These are phyloP conservation scores for Melanogrammus aeglefinus DNA, from an alignment of 2,797 vertebrate genomes.

Conservation along the genomic window DNA sequence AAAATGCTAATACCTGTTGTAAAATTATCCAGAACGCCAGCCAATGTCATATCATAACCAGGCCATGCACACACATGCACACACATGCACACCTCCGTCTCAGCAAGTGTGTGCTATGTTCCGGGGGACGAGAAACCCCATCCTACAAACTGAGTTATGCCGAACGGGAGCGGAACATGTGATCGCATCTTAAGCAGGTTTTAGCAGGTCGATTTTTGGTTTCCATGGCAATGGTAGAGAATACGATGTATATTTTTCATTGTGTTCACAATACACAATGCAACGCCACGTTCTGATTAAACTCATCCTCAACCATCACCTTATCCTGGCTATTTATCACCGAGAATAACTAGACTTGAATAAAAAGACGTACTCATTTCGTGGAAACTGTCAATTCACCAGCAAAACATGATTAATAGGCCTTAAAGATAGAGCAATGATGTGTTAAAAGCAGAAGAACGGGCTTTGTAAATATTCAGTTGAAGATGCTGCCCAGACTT, in stretches of 20 bases:
- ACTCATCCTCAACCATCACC: neutral
- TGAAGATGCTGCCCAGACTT: neutral
- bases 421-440: neutral
- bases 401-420: neutral
- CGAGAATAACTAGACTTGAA: neutral
- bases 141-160: neutral
- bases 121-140: neutral
- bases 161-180: neutral
- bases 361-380: neutral
- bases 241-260: neutral
- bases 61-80: neutral
- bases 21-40: neutral
- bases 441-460: neutral
- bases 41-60: neutral
- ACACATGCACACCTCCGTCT: neutral
- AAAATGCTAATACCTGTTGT: neutral
- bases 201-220: neutral
- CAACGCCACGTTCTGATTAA: neutral
- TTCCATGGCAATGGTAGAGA: conserved; percentile 1
- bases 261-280: neutral
- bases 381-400: neutral
- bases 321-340: neutral
- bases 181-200: neutral
- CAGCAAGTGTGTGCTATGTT: neutral
- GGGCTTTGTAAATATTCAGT: neutral